Conservation (phyloP, 2,797 vertebrate genomes). For the Hypotaenidia okinawae region DNA sequence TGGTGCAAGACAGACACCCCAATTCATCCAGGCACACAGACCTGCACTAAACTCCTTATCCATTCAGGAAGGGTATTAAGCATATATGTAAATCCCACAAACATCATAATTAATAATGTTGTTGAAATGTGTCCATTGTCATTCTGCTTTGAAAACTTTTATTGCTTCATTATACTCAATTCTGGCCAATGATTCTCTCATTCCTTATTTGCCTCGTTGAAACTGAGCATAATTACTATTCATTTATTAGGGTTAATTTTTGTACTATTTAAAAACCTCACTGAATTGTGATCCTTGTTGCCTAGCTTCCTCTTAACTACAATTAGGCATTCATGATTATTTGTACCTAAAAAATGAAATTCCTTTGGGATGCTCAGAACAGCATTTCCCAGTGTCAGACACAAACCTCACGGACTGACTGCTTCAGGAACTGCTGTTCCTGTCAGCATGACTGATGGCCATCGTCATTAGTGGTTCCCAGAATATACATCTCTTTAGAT, state of each 20-base stretch:
- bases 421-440: not conserved
- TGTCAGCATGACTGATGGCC: not conserved
- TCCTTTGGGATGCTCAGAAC: not conserved
- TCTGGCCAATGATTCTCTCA: not conserved
- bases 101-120: not conserved
- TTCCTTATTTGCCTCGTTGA: not conserved
- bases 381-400: not conserved
- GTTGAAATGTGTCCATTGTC: not conserved
- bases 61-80: not conserved
- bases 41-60: slow-evolving; percentile 8
- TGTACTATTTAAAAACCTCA: not conserved
- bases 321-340: not conserved
- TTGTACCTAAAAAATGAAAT: not conserved
- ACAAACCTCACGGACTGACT: not conserved
- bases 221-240: not conserved
- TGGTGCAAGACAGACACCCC: not conserved
- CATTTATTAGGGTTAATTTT: slow-evolving; percentile 20
- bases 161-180: not conserved
- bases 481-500: not conserved
- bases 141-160: slow-evolving; percentile 31
- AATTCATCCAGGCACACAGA: not conserved
- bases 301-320: not conserved
- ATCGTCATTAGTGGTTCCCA: not conserved
- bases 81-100: not conserved
- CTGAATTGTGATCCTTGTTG: not conserved